Evolutionary conservation across 2,113 vertebrate species (phyloP).

Genomic region (Saccopteryx leptura): DNA sequence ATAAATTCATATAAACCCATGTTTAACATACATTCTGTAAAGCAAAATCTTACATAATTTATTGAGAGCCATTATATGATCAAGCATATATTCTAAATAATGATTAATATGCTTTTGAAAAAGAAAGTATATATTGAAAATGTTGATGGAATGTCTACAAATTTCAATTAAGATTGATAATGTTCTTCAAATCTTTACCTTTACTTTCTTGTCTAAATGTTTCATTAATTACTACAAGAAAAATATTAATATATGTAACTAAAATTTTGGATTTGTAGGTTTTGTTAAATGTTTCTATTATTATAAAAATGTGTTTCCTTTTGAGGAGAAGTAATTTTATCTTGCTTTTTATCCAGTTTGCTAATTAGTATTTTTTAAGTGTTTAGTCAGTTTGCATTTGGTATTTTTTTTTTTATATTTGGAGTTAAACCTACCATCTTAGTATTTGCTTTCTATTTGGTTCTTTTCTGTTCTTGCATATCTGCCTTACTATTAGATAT

Average conservation of each 20-base stretch:
- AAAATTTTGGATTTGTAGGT: not conserved
- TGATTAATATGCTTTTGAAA: not conserved
- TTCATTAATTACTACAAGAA: not conserved
- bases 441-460: not conserved
- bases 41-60: not conserved
- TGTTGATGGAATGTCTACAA: not conserved
- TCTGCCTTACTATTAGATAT: not conserved
- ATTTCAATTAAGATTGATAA: not conserved
- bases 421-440: not conserved
- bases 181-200: not conserved
- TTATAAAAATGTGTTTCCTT: not conserved
- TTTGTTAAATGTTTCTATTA: not conserved
- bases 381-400: not conserved
- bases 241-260: not conserved
- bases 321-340: not conserved
- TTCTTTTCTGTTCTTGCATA: not conserved
- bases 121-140: not conserved
- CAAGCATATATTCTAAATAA: slow-evolving; percentile 3
- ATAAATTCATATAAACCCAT: not conserved
- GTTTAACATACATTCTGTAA: not conserved
- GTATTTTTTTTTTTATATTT: not conserved
- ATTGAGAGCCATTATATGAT: not conserved
- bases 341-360: not conserved
- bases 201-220: not conserved
- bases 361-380: not conserved